Evolutionary conservation across 1,140 invertebrate species (phyloP), one percentile per base, ranked within the genome.

Genomic region (Drosophila tani): DNA sequence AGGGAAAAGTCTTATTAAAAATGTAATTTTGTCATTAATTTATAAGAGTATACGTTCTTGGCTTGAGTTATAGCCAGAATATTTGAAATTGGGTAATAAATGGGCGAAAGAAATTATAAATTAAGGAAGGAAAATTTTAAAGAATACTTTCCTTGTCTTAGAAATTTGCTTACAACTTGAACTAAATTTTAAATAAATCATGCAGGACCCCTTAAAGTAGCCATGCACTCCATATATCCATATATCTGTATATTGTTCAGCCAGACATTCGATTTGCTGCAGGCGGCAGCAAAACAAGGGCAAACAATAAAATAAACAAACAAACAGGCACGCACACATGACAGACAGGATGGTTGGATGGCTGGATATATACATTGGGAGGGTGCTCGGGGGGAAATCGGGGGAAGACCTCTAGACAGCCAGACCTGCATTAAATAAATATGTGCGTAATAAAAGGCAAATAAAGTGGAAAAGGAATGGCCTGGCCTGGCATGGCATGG

Each of bases 361-460:
- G 32, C 9, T 40, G 19, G 27, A 21, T 29, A 32, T 38, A 21
- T 1, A 5, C 27, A 29, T 29, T 29, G 27, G 27, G 6, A 1
- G 6, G 43, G 8, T 7, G 4, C 24, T 38, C 21, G 51, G 50
- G n/a, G 19, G 57, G 29, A 32, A 24, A 46, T 24, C 15, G 57
- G 55, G 55, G 29, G 24, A 46, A 63, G 24, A 35, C 57, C 49
- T 73, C 56, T 53, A 81, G 56, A 71, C 56, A 58, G 65, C 32
- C 62, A 47, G 57, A 79, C 75, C 75, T 79, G 76, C 75, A 79
- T 78, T 79, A 78, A 78, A 78, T 78, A 78, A 79, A 78, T 78
- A 78, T 78, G 75, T 77, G 75, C 75, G 75, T 77, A 78, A 70
- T 78, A 78, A 78, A 78, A 78, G 66, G 75, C 75, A 79, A 78